A percentile compares a stretch with the other conserved stretches of the same genome.
Conservation (phyloP, 2,113 vertebrate genomes). For the Myanophis thanlyinensis region DNA sequence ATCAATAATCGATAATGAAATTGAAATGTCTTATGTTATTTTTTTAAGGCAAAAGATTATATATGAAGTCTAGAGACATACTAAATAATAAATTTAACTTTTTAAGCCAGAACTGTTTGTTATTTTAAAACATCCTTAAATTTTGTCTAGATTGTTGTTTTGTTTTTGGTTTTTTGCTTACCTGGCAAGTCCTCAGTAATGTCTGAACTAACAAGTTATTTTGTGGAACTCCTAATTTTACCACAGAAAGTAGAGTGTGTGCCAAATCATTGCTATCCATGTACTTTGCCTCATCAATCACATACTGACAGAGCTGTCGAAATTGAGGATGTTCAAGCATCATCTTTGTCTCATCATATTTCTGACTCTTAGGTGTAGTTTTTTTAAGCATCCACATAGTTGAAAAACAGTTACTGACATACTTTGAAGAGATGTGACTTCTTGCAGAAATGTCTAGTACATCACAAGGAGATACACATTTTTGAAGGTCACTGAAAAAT, state of each 20-base stretch:
- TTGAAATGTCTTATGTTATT: neutral
- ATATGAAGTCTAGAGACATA: neutral
- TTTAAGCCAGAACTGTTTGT: neutral
- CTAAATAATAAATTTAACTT: neutral
- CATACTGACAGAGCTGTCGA: slow-evolving; percentile 69
- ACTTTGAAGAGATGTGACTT: slow-evolving; percentile 34
- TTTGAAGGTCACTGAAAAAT: slow-evolving; percentile 56
- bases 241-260: slow-evolving; percentile 74
- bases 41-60: neutral
- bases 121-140: neutral
- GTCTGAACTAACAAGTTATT: slow-evolving; percentile 83
- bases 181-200: slow-evolving; percentile 83
- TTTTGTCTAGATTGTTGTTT: neutral
- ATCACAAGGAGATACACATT: slow-evolving; percentile 77
- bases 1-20: neutral
- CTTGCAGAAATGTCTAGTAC: slow-evolving; percentile 74
- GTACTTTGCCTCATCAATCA: slow-evolving; percentile 55
- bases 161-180: slow-evolving; percentile 49
- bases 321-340: slow-evolving; percentile 82
- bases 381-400: slow-evolving; percentile 77
- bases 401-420: slow-evolving; percentile 70
- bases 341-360: slow-evolving; percentile 73
- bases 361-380: slow-evolving; percentile 74
- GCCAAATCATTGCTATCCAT: slow-evolving; percentile 65
- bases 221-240: slow-evolving; percentile 82